Evolutionary conservation across 2,888 invertebrate genomes (phyloP), one percentile per base, ranked within the genome.

Genomic region (Orthosia gothica): DNA sequence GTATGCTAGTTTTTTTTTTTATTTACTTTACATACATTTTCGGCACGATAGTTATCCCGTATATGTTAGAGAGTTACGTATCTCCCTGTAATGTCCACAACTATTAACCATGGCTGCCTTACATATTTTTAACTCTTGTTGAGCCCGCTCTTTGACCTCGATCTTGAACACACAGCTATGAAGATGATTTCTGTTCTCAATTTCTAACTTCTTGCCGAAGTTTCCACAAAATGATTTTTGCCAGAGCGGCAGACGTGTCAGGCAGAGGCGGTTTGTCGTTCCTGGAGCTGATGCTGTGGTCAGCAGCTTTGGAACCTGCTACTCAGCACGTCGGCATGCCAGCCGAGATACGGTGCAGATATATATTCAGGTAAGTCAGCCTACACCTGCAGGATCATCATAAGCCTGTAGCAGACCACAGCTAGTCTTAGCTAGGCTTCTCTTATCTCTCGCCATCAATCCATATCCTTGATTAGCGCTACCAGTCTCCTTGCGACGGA

Each of bases 291-390:
- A 88, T 98, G 81, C 93, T 97, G 81, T 97, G 98, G 89, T 85
- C 97, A 47, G 97, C 98, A 2, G 97, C 97, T 0, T 90, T 97
- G 82, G 98, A 98, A 87, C 97, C 98, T 0, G 91, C 89, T 54
- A 98, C 98, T 0, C 97, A 96, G 63, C 98, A 98, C 92, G 97
- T 97, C 23, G 97, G 97, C 0, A 86, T 96, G 47, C 95, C 97
- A 0, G 98, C 97, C 0, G 98, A 98, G 91, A 95, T 98, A 82
- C 94, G 98, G 52, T 98, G 98, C 91, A 95, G 97, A 87, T 98
- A 97, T 88, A 98, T 98, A 80, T 98, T 98, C 89, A 96, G 97
- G 94, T 97, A 45, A 66, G 58, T 18, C 12, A 20, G 11, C 12
- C 16, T 9, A 40, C 15, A 58, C 2, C 20, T 26, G 23, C n/a